Percentiles rank a stretch among this genome's conserved stretches.
Conservation (phyloP, 2,113 vertebrate genomes). For the human (Homo sapiens) region GRCh38 chr5:169003001-169003500, state of each 20-base stretch:
- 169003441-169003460: background rate
- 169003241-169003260: background rate
- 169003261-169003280: background rate
- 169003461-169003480: background rate
- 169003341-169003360: background rate
- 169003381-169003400: background rate
- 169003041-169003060: background rate
- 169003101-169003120: background rate
- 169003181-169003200: background rate
- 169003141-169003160: background rate
- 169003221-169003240: background rate
- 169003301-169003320: background rate
- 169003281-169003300: background rate
- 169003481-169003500: background rate
- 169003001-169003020: background rate
- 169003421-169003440: background rate
- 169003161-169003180: background rate
- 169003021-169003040: background rate
- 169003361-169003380: background rate
- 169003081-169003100: background rate
- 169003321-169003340: background rate
- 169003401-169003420: slow-evolving; percentile 46
- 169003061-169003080: background rate
- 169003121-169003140: accelerated
- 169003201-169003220: background rate